A percentile compares a stretch with the other conserved stretches of the same genome.
These are phyloP conservation scores for Cyclura pinguis DNA, from an alignment of 2,797 vertebrate genomes.

Conservation along the genomic window DNA sequence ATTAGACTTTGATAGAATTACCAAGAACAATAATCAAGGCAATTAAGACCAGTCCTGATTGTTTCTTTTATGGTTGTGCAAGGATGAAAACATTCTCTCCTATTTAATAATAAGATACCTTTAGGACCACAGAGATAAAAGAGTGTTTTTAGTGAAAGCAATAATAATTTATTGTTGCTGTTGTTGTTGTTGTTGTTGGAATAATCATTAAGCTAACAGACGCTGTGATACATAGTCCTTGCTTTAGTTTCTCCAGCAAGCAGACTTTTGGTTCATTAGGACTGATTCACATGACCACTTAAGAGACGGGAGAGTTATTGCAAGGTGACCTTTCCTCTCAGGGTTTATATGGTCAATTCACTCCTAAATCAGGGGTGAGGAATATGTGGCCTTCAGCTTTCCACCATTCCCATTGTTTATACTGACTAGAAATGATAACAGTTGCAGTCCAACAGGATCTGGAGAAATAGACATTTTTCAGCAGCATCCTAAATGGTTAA, in stretches of 20 bases:
- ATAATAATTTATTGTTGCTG: background rate
- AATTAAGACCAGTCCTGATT: conserved; percentile 75
- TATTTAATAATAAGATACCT: conserved; percentile 64
- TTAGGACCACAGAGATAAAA: conserved; percentile 1
- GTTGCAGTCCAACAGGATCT: background rate
- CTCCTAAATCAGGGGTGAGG: background rate
- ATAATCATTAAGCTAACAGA: background rate
- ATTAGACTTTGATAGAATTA: conserved; percentile 77
- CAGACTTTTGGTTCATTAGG: background rate
- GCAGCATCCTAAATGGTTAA: background rate
- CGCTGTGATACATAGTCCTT: background rate
- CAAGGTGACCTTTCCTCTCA: background rate
- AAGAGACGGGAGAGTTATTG: background rate
- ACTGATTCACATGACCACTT: background rate
- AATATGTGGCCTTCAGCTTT: background rate
- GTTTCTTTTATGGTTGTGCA: conserved; percentile 72
- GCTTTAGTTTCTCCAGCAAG: background rate
- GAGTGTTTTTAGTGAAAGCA: conserved; percentile 59
- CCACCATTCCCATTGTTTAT: background rate
- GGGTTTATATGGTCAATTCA: background rate
- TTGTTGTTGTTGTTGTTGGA: conserved; percentile 30
- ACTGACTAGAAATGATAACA: background rate
- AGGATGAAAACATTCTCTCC: conserved; percentile 58
- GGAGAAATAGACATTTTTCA: background rate
- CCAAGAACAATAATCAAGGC: conserved; percentile 78